Conservation (phyloP, 2,888 invertebrate species). For the Eumacrocentrus americanus region DNA sequence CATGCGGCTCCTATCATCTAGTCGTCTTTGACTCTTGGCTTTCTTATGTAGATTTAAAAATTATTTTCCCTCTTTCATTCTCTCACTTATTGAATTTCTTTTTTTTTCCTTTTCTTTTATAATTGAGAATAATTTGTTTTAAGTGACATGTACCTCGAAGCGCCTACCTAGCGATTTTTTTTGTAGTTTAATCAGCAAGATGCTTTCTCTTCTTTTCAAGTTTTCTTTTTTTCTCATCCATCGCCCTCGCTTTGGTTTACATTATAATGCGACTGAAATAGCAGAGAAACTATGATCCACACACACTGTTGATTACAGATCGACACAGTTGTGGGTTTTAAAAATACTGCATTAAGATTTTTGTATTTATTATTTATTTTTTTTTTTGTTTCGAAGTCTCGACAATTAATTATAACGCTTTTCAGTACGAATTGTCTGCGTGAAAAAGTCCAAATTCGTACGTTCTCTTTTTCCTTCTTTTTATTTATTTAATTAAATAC, state of each 20-base stretch:
- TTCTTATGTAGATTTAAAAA: constrained; percentile 57
- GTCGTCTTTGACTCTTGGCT: constrained; percentile 59
- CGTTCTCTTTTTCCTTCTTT: not conserved
- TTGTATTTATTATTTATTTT: constrained; percentile 10
- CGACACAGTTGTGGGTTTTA: not conserved
- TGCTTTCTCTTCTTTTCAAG: constrained; percentile 11
- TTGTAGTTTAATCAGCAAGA: constrained; percentile 32
- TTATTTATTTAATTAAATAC: constrained; percentile 25
- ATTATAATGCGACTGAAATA: constrained; percentile 5
- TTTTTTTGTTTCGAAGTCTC: not conserved
- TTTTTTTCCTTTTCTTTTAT: constrained; percentile 24
- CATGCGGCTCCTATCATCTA: constrained; percentile 61
- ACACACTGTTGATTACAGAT: not conserved
- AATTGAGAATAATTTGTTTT: constrained; percentile 30
- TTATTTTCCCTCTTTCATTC: constrained; percentile 12
- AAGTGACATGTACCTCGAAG: constrained; percentile 53
- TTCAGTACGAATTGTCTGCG: not conserved
- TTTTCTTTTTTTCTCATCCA: constrained; percentile 19
- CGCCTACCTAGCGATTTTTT: constrained; percentile 57
- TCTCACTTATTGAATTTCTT: not conserved
- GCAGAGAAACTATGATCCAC: not conserved
- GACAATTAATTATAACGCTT: not conserved
- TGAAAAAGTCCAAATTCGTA: constrained; percentile 8
- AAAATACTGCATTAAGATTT: constrained; percentile 15
- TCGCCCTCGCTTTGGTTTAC: constrained; percentile 19